Percentiles rank a stretch among this genome's conserved stretches.
Evolutionary conservation across 2,888 invertebrate species (phyloP).

Genomic region (Dyspetes luteomarginatus): DNA sequence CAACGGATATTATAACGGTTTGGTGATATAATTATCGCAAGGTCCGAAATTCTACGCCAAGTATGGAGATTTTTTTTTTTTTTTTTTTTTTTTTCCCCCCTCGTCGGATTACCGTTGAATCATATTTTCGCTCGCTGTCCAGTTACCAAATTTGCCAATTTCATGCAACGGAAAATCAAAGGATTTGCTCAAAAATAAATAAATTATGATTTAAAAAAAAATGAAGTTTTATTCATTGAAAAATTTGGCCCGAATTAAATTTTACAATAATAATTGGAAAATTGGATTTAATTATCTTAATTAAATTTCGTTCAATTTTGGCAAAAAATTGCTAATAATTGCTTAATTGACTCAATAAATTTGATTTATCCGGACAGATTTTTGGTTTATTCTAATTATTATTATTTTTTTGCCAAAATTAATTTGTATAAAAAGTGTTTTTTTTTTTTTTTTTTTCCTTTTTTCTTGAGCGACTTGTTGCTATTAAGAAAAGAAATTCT

Average conservation of each 20-base stretch:
- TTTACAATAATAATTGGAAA: too few relatives aligned
- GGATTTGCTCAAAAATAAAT: neutral
- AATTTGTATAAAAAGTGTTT: neutral
- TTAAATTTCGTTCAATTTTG: too few relatives aligned
- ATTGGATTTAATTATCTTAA: neutral
- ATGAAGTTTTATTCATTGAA: neutral
- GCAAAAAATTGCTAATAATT: too few relatives aligned
- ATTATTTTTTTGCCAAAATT: neutral
- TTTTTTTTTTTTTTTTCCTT: constrained; percentile 1
- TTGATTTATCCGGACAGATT: too few relatives aligned
- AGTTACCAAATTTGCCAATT: too few relatives aligned
- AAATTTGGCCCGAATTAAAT: neutral
- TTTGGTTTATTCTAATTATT: neutral
- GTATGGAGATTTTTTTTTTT: neutral
- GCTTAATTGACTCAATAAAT: too few relatives aligned
- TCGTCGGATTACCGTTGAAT: neutral
- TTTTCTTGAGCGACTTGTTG: neutral
- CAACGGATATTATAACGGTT: constrained; percentile 24
- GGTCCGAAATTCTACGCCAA: neutral
- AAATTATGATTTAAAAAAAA: neutral
- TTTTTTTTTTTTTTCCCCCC: neutral
- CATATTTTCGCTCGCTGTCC: neutral
- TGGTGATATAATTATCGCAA: neutral
- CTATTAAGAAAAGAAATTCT: constrained; percentile 41
- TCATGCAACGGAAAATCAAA: too few relatives aligned